Conservation (phyloP, 1,140 invertebrate species). For the Caenorhabditis remanei region DNA sequence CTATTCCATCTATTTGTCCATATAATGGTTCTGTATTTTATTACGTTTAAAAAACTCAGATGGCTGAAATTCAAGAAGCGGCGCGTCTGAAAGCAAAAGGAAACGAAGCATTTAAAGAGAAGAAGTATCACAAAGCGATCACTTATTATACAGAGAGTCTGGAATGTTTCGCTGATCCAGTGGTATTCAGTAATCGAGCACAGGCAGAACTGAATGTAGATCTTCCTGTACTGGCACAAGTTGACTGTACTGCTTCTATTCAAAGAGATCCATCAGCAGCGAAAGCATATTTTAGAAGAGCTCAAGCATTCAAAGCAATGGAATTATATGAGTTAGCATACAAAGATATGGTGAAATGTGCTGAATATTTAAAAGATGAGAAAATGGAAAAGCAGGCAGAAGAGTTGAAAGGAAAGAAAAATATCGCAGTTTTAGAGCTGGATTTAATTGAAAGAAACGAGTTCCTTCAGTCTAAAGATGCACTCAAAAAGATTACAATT, state of each 20-base stretch:
- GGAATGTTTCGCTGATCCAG: not conserved
- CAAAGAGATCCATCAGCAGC: slow-evolving; percentile 11
- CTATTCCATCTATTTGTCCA: not conserved
- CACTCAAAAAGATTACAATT: slow-evolving; percentile 25
- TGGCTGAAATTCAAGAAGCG: not conserved
- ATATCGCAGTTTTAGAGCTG: slow-evolving; percentile 4
- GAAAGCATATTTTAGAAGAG: slow-evolving; percentile 52
- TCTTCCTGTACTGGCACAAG: slow-evolving; percentile 36
- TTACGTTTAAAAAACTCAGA: slow-evolving; percentile 16
- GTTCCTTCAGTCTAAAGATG: not conserved
- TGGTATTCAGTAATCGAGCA: slow-evolving; percentile 61
- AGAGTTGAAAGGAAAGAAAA: slow-evolving; percentile 43
- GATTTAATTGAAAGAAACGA: slow-evolving; percentile 6
- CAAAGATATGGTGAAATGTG: slow-evolving; percentile 31
- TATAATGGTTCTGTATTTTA: not conserved
- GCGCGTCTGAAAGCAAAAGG: slow-evolving; percentile 58
- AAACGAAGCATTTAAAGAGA: slow-evolving; percentile 59
- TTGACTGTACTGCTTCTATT: slow-evolving; percentile 54
- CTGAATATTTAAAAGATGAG: not conserved
- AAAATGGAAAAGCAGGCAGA: not conserved
- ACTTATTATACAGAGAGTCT: slow-evolving; percentile 54
- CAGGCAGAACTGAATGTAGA: slow-evolving; percentile 48
- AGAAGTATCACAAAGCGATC: slow-evolving; percentile 59
- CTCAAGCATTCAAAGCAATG: slow-evolving; percentile 55
- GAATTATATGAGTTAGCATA: slow-evolving; percentile 38